Base-by-base conservation (phyloP, 2,888 invertebrate species). In the Idaea biselata region DNA sequence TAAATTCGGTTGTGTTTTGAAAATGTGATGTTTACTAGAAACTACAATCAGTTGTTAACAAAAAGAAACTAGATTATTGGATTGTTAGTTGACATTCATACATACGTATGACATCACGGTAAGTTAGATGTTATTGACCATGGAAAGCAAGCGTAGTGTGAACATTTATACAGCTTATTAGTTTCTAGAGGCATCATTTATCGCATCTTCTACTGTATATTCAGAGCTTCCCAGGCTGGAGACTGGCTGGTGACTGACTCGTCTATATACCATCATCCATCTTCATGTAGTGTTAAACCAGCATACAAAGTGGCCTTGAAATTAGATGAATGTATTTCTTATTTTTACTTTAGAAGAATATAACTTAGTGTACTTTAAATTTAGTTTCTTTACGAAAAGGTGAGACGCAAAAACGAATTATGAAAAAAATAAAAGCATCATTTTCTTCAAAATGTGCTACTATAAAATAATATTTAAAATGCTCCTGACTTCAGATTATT, bases 81-180 rank as follows among this genome's bases (percentile, higher is more conserved):
- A 88, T 76, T 25, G 14, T 44, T 84, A 85, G 83, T 87, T 83
- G 85, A 78, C 85, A 84, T 88, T 87, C 78, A 14, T 44, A 44
- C 78, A 14, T 44, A 44, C 44, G 79, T 86, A 83, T 80, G 82
- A 78, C 77, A 77, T 71, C 81, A 87, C 88, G 91, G 91, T 92
- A 92, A 92, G 91, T 92, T 86, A 82, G 84, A 84, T 86, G 84
- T 87, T 75, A 82, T 80, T 80, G 79, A 81, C 78, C 75, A 78
- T 79, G 79, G 74, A 75, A 77, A 82, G 76, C 79, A 82, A 84
- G 63, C 68, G 89, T 89, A 90, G 89, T 88, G 81, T 86, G 84
- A 80, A 82, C 79, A 82, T 86, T 25, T 25, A 64, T 74, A 78
- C 76, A 81, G 88, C 88, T 89, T 90, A 80, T 87, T 91, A 91